These are phyloP conservation scores for Hydriomena furcata DNA, from an alignment of 2,888 invertebrate species.

Conservation along the genomic window DNA sequence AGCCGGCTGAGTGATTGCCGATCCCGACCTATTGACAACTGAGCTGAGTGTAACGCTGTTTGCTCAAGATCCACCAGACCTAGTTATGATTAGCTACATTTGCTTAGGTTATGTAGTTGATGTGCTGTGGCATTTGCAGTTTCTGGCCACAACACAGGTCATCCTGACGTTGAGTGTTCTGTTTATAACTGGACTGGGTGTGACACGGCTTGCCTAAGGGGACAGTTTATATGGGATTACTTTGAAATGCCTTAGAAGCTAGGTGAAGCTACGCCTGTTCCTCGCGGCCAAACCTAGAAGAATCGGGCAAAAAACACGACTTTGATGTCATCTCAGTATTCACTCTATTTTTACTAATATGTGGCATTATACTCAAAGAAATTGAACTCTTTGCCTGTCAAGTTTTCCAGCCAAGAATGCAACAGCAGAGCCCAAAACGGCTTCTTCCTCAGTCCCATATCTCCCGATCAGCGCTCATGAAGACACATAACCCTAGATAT, in stretches of 20 bases:
- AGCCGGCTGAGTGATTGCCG: slow-evolving; percentile 68
- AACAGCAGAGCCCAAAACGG: slow-evolving; percentile 17
- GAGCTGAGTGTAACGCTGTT: slow-evolving; percentile 24
- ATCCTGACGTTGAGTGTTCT: not conserved
- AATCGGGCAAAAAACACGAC: too few species aligned
- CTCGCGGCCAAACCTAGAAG: too few species aligned
- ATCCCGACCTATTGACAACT: slow-evolving; percentile 34
- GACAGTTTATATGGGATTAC: too few species aligned
- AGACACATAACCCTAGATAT: slow-evolving; percentile 59
- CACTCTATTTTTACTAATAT: too few species aligned
- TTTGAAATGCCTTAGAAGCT: too few species aligned
- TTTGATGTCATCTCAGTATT: too few species aligned
- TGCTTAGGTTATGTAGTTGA: not conserved
- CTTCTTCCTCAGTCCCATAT: slow-evolving; percentile 46
- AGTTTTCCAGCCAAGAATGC: not conserved
- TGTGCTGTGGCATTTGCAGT: not conserved
- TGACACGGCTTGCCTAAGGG: too few species aligned
- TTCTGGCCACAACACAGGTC: not conserved
- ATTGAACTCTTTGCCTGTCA: not conserved
- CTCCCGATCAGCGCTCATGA: slow-evolving; percentile 68
- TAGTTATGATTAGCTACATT: slow-evolving; percentile 26
- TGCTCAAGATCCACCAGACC: slow-evolving; percentile 18
- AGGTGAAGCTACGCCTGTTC: too few species aligned
- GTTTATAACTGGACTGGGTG: too few species aligned
- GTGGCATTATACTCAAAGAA: not conserved